Evolutionary conservation across 2,797 vertebrate species (phyloP).

Genomic region (Valencia hispanica): DNA sequence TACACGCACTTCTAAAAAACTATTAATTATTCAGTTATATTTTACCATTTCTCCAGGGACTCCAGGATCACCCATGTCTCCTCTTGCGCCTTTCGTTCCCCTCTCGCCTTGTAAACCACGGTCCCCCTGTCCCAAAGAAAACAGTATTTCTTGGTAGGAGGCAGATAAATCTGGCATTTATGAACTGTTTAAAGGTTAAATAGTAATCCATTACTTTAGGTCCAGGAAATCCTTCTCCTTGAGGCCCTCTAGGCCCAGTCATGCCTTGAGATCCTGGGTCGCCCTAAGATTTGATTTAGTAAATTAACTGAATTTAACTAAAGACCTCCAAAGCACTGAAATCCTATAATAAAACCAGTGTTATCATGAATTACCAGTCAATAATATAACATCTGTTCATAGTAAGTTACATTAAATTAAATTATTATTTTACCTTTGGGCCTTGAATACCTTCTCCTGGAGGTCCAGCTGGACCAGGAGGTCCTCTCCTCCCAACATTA

Average conservation of each 20-base stretch:
- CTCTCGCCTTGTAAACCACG: conserved; percentile 87
- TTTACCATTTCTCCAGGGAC: conserved; percentile 83
- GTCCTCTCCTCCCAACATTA: conserved; percentile 82
- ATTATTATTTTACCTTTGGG: conserved; percentile 82
- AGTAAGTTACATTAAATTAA: not conserved
- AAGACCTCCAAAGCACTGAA: not conserved
- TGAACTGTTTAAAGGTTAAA: conserved; percentile 9
- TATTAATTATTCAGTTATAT: not conserved
- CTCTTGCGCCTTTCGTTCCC: conserved; percentile 86
- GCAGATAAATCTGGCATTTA: conserved; percentile 6
- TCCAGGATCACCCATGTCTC: conserved; percentile 86
- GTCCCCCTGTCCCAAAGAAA: conserved; percentile 80
- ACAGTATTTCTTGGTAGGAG: conserved; percentile 5
- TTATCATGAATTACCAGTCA: conserved; percentile 13
- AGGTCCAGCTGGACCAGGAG: conserved; percentile 83
- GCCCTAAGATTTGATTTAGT: conserved; percentile 81
- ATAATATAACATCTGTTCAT: conserved; percentile 14
- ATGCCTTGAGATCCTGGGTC: conserved; percentile 89
- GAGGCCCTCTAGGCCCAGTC: conserved; percentile 87
- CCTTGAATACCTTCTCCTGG: conserved; percentile 90
- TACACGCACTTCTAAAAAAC: not conserved
- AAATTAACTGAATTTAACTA: conserved; percentile 6
- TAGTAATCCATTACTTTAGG: conserved; percentile 80
- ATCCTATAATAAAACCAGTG: conserved; percentile 21
- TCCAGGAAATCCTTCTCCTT: conserved; percentile 89